Evolutionary conservation across 2,113 vertebrate species (phyloP).

Genomic region (Pipa parva): DNA sequence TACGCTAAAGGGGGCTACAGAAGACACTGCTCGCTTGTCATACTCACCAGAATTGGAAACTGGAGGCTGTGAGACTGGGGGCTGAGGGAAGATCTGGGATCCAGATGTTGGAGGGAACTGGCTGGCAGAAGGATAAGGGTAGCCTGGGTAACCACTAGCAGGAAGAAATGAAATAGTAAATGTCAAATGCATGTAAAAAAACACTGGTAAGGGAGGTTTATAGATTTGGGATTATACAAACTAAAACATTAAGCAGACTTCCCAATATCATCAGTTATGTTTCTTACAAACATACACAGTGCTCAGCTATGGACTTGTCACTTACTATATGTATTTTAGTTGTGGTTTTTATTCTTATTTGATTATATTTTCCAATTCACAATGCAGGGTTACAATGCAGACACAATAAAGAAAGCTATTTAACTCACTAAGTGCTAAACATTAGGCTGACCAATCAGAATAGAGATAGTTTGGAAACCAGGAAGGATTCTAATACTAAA

Average conservation of each 20-base stretch:
- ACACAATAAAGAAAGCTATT: too few species aligned
- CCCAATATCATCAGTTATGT: not conserved
- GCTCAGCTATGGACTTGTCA: too few species aligned
- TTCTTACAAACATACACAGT: not conserved
- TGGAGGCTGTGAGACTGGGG: slow-evolving; percentile 62
- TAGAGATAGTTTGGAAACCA: too few species aligned
- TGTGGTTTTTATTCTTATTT: too few species aligned
- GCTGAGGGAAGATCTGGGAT: slow-evolving; percentile 73
- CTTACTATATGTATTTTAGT: too few species aligned
- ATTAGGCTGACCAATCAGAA: too few species aligned
- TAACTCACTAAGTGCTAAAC: too few species aligned
- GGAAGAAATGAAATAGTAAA: slow-evolving; percentile 22
- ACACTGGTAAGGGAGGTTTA: too few species aligned
- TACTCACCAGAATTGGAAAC: slow-evolving; percentile 87
- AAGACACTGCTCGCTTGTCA: not conserved
- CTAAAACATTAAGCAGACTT: not conserved
- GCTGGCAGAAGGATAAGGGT: slow-evolving; percentile 77
- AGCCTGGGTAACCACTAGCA: slow-evolving; percentile 80
- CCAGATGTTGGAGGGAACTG: slow-evolving; percentile 80
- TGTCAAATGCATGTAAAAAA: not conserved
- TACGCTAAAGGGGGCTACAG: too few species aligned
- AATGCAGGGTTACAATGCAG: too few species aligned
- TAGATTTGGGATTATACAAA: not conserved
- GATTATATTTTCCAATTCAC: too few species aligned
- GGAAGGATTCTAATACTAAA: not conserved